These are phyloP conservation scores for Tyto alba DNA, from an alignment of 2,113 vertebrate species.

Conservation along the genomic window DNA sequence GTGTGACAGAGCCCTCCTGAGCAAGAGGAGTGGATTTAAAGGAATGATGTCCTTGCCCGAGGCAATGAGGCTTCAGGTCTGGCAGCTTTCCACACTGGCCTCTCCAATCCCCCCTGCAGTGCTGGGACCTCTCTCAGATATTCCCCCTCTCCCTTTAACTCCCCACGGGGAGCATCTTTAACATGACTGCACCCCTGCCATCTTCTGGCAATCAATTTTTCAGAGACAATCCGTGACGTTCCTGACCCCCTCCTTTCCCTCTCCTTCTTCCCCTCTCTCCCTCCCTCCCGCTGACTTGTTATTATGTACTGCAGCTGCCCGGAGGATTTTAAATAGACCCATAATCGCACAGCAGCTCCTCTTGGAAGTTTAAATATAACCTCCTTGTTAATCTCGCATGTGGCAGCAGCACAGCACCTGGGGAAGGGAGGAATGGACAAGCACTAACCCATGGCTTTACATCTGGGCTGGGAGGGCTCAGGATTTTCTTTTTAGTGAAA, in stretches of 20 bases:
- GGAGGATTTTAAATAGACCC: conserved; percentile 77
- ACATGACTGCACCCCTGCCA: conserved; percentile 6
- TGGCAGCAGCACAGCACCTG: conserved; percentile 62
- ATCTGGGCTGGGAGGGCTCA: neutral
- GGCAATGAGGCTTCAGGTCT: conserved; percentile 7
- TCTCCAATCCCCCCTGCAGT: neutral
- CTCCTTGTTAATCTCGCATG: conserved; percentile 71
- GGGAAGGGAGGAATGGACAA: conserved; percentile 48
- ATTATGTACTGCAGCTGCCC: conserved; percentile 78
- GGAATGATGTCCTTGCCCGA: conserved; percentile 27
- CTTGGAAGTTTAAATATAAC: conserved; percentile 79
- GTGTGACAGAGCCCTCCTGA: conserved; percentile 20
- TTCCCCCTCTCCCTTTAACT: neutral
- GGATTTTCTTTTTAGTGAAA: conserved; percentile 5
- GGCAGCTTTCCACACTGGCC: neutral
- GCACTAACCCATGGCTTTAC: conserved; percentile 4
- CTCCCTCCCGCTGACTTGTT: conserved; percentile 68
- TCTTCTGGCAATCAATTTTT: conserved; percentile 53
- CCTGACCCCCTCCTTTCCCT: conserved; percentile 18
- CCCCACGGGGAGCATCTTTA: neutral
- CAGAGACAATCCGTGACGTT: conserved; percentile 41
- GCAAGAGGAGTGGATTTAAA: neutral
- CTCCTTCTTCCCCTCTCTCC: conserved; percentile 39
- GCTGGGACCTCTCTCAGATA: neutral
- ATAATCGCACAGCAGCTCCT: conserved; percentile 73